Conservation (phyloP, 2,113 vertebrate genomes). For the Microtus ochrogaster region DNA sequence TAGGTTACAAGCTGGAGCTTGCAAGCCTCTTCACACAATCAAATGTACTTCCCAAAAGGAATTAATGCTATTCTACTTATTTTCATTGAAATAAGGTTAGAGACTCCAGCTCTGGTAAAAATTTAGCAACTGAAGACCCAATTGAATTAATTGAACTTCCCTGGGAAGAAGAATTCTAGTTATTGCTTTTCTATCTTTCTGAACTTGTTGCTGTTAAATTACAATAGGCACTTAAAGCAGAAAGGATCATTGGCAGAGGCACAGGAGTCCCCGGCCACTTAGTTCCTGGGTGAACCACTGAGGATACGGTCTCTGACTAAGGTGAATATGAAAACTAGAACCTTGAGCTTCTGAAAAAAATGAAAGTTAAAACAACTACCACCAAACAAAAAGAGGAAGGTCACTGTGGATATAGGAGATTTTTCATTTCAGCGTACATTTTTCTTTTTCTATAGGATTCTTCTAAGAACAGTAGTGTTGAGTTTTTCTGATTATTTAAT, state of each 20-base stretch:
- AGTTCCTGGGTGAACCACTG: neutral
- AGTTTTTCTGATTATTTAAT: neutral
- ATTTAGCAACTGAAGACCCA: conserved; percentile 63
- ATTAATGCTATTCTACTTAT: conserved; percentile 75
- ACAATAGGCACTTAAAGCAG: conserved; percentile 4
- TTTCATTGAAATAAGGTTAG: conserved; percentile 78
- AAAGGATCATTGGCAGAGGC: neutral
- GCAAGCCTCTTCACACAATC: conserved; percentile 67
- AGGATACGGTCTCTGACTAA: neutral
- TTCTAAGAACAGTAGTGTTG: neutral
- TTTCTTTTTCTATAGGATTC: conserved; percentile 28
- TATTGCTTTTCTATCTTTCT: conserved; percentile 71
- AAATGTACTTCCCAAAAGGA: conserved; percentile 67
- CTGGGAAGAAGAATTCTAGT: conserved; percentile 66
- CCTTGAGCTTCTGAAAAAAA: conserved; percentile 1
- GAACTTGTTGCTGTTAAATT: conserved; percentile 50
- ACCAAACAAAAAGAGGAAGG: neutral
- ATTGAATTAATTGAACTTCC: conserved; percentile 73
- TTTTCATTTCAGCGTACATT: neutral
- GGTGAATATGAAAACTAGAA: neutral
- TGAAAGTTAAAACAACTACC: neutral
- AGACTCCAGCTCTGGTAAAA: conserved; percentile 64
- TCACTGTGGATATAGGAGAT: neutral
- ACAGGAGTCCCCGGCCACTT: neutral
- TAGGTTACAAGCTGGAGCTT: conserved; percentile 66